Evolutionary conservation across 2,888 invertebrate genomes (phyloP).

Genomic region (Latheticus oryzae): DNA sequence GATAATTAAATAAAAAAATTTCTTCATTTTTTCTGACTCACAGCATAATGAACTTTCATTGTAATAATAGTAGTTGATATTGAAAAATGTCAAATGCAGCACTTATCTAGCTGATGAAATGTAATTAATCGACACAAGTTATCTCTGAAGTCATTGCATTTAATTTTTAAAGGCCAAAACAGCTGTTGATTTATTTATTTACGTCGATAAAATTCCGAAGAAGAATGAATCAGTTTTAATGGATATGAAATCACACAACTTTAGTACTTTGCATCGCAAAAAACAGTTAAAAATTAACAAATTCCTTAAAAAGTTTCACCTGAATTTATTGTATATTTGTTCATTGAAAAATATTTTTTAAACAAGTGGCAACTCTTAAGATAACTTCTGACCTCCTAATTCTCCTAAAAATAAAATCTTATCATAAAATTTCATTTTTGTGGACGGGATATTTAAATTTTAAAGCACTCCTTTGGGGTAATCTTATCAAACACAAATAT

Average conservation of each 20-base stretch:
- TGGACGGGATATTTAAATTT: conserved; percentile 28
- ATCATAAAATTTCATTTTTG: conserved; percentile 27
- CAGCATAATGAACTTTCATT: conserved; percentile 2
- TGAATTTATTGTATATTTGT: no score
- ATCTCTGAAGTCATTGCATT: conserved; percentile 28
- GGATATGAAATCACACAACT: no score
- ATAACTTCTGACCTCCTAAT: conserved; percentile 47
- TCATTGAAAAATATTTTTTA: conserved; percentile 37
- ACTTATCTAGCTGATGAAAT: conserved; percentile 18
- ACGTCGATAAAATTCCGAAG: conserved; percentile 17
- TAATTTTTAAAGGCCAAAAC: conserved; percentile 28
- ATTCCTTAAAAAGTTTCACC: no score
- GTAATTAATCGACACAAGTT: conserved; percentile 24
- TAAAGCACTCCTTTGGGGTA: conserved; percentile 17
- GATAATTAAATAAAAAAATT: no score
- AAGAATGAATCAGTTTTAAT: no score
- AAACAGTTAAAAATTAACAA: no score
- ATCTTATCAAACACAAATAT: conserved; percentile 22
- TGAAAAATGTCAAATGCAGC: conserved; percentile 21
- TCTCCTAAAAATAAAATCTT: conserved; percentile 38
- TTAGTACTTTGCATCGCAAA: no score
- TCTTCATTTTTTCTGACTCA: neutral
- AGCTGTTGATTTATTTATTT: conserved; percentile 30
- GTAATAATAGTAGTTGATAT: conserved; percentile 8
- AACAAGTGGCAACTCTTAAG: conserved; percentile 45